These are phyloP conservation scores for Scalopus aquaticus DNA, from an alignment of 2,113 vertebrate genomes.

Conservation along the genomic window DNA sequence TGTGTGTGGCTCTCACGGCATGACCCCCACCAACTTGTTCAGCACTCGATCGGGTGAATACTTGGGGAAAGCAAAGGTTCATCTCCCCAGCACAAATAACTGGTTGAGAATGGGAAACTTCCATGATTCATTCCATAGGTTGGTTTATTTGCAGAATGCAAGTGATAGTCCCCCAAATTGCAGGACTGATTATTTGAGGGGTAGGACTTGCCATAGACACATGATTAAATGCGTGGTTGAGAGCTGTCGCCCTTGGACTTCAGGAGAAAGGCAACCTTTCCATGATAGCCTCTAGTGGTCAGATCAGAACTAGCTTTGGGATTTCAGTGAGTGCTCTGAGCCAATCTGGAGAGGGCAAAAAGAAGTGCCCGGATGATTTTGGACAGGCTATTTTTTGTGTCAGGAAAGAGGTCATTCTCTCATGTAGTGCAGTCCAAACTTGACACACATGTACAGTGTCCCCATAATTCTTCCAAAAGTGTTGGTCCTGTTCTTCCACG, in stretches of 20 bases:
- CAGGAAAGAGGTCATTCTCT: neutral
- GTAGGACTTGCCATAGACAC: neutral
- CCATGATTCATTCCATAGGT: neutral
- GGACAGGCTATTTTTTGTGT: neutral
- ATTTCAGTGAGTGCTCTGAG: neutral
- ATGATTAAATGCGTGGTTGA: neutral
- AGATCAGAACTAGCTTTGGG: neutral
- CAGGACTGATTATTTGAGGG: neutral
- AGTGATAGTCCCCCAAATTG: neutral
- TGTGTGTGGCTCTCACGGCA: neutral
- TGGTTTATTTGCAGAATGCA: conserved; percentile 18
- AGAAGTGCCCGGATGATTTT: neutral
- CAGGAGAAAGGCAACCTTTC: neutral
- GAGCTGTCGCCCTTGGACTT: neutral
- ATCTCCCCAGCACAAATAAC: neutral
- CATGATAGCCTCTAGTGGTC: neutral
- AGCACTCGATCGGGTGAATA: neutral
- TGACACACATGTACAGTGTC: neutral
- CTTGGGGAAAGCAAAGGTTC: neutral
- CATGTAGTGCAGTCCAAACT: neutral
- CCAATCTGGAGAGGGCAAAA: neutral
- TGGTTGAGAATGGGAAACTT: neutral
- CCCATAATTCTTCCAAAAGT: neutral
- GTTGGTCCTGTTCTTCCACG: neutral
- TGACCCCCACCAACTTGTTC: neutral